These are phyloP conservation scores for Callorhinus ursinus DNA, from an alignment of 2,113 vertebrate genomes.

Conservation along the genomic window DNA sequence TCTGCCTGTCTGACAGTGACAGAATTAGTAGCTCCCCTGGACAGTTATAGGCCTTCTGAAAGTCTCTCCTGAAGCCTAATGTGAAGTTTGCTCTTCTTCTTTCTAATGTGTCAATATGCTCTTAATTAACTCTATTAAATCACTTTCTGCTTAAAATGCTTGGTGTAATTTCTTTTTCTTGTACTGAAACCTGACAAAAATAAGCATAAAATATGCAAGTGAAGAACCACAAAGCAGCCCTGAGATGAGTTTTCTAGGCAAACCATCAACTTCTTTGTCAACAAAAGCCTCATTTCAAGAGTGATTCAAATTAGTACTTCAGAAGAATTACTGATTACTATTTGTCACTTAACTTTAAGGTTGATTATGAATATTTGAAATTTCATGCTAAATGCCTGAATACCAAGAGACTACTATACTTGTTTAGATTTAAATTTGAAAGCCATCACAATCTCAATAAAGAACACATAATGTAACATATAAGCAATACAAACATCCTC, in stretches of 20 bases:
- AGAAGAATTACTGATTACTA: background rate
- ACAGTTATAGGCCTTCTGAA: background rate
- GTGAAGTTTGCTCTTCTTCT: background rate
- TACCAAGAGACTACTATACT: background rate
- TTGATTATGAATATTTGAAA: constrained; percentile 41
- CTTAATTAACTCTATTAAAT: background rate
- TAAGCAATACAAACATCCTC: background rate
- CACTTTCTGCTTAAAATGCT: background rate
- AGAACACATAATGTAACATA: background rate
- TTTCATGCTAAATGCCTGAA: background rate
- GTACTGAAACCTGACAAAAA: background rate
- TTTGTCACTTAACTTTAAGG: background rate
- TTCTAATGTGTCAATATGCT: background rate
- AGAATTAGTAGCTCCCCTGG: background rate
- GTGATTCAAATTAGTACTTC: constrained; percentile 9
- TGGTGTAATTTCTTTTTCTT: background rate
- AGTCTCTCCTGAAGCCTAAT: background rate
- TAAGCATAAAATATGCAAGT: background rate
- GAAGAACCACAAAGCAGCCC: background rate
- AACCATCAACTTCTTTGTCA: background rate
- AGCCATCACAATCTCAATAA: background rate
- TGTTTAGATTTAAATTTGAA: background rate
- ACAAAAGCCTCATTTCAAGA: background rate
- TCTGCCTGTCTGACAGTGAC: background rate
- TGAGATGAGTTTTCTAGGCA: background rate